Evolutionary conservation across 2,888 invertebrate species (phyloP).

Genomic region (Ceraclea dissimilis): DNA sequence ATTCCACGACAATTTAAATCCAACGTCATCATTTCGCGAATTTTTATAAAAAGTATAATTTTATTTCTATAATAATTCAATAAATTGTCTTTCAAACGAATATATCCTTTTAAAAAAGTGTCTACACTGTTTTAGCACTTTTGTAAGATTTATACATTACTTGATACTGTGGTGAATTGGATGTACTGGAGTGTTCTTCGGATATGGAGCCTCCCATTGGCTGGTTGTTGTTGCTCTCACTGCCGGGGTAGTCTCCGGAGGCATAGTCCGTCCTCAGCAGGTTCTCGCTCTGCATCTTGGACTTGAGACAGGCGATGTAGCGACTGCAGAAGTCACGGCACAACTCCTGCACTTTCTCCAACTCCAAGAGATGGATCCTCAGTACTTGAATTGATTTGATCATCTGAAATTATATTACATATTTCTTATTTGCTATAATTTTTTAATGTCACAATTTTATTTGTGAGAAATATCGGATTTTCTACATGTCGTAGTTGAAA

Average conservation of each 20-base stretch:
- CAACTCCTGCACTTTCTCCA: constrained; percentile 90
- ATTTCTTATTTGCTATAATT: too few relatives aligned
- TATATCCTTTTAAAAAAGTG: too few relatives aligned
- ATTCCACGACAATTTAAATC: too few relatives aligned
- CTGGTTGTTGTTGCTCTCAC: constrained; percentile 45
- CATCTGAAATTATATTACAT: constrained; percentile 30
- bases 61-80: too few relatives aligned
- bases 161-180: constrained; percentile 49
- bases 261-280: constrained; percentile 73
- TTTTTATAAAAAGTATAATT: too few relatives aligned
- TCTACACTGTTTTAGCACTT: too few relatives aligned
- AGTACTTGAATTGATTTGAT: constrained; percentile 61
- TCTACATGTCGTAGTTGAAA: too few relatives aligned
- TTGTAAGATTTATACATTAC: too few relatives aligned
- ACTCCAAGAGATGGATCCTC: constrained; percentile 82
- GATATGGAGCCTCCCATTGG: constrained; percentile 35
- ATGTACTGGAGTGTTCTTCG: constrained; percentile 47
- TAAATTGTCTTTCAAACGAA: too few relatives aligned
- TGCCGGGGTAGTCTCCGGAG: constrained; percentile 45
- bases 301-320: constrained; percentile 85
- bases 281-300: constrained; percentile 86
- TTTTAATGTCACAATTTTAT: too few relatives aligned
- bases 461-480: too few relatives aligned
- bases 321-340: constrained; percentile 93
- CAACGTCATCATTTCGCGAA: too few relatives aligned